Percentiles rank a stretch among this genome's conserved stretches.
phyloP scores from a whole-genome alignment of 2,888 invertebrate species.

The Ophion obscuratus region DNA sequence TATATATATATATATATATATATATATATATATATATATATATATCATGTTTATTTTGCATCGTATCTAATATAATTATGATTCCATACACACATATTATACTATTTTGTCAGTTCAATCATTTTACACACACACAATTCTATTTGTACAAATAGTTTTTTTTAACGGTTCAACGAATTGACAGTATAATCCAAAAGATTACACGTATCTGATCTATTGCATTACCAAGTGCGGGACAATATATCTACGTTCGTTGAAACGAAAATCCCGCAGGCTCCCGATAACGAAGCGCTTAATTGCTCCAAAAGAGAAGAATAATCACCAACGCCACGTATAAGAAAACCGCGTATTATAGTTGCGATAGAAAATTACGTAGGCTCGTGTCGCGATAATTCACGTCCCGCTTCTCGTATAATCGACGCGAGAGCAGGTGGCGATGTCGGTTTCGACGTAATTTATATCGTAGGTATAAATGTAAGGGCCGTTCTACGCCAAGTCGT shows the following conservation, averaged over 20 bases:
- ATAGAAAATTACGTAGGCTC: conserved; percentile 20
- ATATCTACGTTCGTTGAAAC: not conserved
- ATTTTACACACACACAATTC: too few species aligned
- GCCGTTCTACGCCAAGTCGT: conserved; percentile 4
- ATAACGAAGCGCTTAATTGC: not conserved
- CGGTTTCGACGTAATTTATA: conserved; percentile 23
- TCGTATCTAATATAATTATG: too few species aligned
- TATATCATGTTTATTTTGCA: too few species aligned
- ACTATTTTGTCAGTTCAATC: too few species aligned
- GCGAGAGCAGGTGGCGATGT: conserved; percentile 32
- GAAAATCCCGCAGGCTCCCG: not conserved
- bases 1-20: too few species aligned
- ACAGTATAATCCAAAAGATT: too few species aligned
- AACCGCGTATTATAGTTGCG: conserved; percentile 1
- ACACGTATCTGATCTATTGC: not conserved
- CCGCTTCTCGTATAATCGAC: conserved; percentile 45
- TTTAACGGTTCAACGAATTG: too few species aligned
- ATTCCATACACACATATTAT: too few species aligned
- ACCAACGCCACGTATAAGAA: not conserved
- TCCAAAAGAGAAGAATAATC: not conserved
- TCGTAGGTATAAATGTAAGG: not conserved
- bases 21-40: too few species aligned
- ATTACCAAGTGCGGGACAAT: not conserved
- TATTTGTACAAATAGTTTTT: too few species aligned
- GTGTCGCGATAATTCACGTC: conserved; percentile 19